A percentile compares a stretch with the other conserved stretches of the same genome.
Conservation (phyloP, 2,113 vertebrate species). For the Lagenorhynchus albirostris region DNA sequence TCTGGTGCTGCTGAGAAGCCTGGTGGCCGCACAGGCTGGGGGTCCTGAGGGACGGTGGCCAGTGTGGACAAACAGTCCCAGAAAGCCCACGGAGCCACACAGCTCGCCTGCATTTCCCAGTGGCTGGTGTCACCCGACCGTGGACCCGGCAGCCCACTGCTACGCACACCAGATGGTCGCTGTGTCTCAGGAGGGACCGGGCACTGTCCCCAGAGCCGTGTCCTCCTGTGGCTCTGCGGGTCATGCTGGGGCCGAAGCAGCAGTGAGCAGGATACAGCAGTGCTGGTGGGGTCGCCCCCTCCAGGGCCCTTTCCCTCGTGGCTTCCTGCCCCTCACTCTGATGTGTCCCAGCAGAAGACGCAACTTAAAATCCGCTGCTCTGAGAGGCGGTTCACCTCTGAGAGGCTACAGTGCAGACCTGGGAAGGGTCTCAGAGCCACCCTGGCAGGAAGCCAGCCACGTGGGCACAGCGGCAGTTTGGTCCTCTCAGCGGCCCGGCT, state of each 20-base stretch:
- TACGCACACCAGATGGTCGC: rapidly evolving
- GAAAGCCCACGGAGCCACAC: background rate
- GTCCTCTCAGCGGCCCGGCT: rapidly evolving
- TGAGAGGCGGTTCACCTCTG: too few species aligned
- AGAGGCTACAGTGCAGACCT: background rate
- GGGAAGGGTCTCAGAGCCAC: background rate
- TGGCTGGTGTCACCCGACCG: background rate
- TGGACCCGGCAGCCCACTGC: rapidly evolving
- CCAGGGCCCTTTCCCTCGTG: background rate
- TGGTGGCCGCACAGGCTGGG: background rate
- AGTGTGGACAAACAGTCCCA: background rate
- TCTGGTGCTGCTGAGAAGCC: background rate
- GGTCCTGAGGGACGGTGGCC: rapidly evolving
- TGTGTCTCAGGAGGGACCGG: background rate
- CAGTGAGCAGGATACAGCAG: background rate
- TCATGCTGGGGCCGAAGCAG: rapidly evolving
- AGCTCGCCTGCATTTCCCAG: too few species aligned
- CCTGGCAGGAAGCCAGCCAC: background rate
- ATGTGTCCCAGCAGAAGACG: background rate
- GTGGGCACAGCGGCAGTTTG: background rate
- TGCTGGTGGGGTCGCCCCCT: background rate
- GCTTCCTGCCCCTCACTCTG: background rate
- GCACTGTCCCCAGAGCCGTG: background rate
- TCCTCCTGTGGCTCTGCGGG: background rate
- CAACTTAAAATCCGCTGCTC: too few species aligned